Evolutionary conservation across 2,113 vertebrate genomes (phyloP).

Genomic region (Anser brachyrhynchus): DNA sequence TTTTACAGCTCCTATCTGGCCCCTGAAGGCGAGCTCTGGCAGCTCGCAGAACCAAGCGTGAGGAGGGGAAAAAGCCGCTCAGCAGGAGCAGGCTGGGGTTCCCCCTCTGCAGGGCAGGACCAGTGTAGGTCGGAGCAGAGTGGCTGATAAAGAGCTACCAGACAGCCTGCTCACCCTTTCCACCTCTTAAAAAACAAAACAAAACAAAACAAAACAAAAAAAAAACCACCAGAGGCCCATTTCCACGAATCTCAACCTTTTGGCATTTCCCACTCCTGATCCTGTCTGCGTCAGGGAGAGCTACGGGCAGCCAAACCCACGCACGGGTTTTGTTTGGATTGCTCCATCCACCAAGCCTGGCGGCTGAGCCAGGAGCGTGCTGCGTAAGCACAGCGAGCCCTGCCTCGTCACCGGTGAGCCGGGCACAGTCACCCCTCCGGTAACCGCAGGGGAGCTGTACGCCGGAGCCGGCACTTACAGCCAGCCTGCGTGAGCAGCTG

Average conservation of each 20-base stretch:
- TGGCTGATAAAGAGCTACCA: neutral
- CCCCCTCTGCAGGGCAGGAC: neutral
- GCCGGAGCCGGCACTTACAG: neutral
- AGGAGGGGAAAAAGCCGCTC: too few relatives aligned
- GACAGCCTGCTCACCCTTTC: neutral
- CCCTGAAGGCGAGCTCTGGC: neutral
- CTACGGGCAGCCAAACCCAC: neutral
- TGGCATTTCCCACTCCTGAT: neutral
- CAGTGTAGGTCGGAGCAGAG: fast-evolving
- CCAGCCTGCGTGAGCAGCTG: neutral
- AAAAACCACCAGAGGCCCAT: too few relatives aligned
- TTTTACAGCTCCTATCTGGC: neutral
- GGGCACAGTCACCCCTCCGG: fast-evolving
- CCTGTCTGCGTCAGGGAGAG: neutral
- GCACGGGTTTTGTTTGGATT: neutral
- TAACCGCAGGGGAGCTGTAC: neutral
- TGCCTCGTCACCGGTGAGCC: fast-evolving
- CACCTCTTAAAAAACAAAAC: neutral
- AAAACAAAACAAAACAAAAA: too few relatives aligned
- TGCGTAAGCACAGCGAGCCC: neutral
- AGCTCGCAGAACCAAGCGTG: neutral
- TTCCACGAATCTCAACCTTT: neutral
- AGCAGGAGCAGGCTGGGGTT: neutral
- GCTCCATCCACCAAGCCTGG: neutral
- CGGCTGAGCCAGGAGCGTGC: neutral